Conservation (phyloP, 2,888 invertebrate genomes). For the Nemurella pictetii region DNA sequence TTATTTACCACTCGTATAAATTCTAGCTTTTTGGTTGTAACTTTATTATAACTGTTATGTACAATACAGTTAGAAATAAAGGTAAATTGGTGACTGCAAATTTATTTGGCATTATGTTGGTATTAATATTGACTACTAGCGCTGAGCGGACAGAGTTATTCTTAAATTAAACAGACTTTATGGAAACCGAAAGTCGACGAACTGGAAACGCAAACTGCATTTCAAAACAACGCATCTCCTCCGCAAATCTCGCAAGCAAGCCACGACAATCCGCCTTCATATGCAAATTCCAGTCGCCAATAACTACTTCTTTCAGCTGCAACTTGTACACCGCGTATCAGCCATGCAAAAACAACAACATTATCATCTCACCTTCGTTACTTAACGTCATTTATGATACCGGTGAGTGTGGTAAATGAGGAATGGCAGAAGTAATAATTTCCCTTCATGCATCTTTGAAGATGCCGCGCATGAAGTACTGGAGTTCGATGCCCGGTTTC, state of each 20-base stretch:
- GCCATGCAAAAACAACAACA: background rate
- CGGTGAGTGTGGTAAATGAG: background rate
- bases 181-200: too few relatives aligned
- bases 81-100: too few relatives aligned
- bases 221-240: too few relatives aligned
- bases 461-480: background rate
- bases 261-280: background rate
- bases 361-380: background rate
- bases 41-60: too few relatives aligned
- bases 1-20: too few relatives aligned
- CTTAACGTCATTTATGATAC: background rate
- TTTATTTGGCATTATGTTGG: too few relatives aligned
- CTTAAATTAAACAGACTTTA: too few relatives aligned
- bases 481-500: background rate
- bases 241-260: background rate
- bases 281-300: background rate
- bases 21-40: too few relatives aligned
- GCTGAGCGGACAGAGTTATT: too few relatives aligned
- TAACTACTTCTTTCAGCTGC: background rate
- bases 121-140: too few relatives aligned
- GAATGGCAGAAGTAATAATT: background rate
- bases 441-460: background rate
- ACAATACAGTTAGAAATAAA: too few relatives aligned
- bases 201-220: too few relatives aligned
- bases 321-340: background rate